Evolutionary conservation across 2,888 invertebrate species (phyloP), one percentile per base, ranked within the genome.

Genomic region (Ariolimax columbianus): DNA sequence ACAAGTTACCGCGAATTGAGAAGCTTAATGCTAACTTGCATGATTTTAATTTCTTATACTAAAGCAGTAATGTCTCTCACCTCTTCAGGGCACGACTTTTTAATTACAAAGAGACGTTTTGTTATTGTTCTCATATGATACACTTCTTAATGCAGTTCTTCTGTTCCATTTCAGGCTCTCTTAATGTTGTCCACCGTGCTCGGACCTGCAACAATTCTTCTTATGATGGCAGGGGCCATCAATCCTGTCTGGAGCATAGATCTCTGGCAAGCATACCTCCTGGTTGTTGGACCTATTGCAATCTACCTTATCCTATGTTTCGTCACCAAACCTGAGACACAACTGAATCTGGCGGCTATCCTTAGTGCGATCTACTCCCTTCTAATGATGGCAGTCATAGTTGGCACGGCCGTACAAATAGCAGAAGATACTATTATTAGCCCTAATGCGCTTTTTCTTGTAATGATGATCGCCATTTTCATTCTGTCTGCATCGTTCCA

Each of bases 351-450:
- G 1, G 93, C 93, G 0, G 91, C 92, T 75, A 86, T 93, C 59
- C 88, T 93, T 72, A 93, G 91, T 80, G 92, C 89, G 11, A 80
- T 91, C 7, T 92, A 92, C 86, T 90, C 92, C 0, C 91, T 93
- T 68, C 89, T 93, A n/a, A 93, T 93, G 93, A 92, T 93, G 91
- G 92, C 92, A 9, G 93, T 93, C 3, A 89, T 92, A 6, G 93
- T 93, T 14, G 92, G 92, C 36, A 91, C 92, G 6, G 89, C 91
- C 3, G 89, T 92, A 3, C 90, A 90, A n/a, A 89, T 92, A 40
- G 91, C 89, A 0, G 89, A 92, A 80, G 91, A 92, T 84, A 90
- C 91, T 19, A 89, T 92, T 55, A 89, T 92, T 78, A 91, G 91
- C 86, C 93, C 93, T 0, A 93, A 92, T 87, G 93, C 93, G 17